Conservation (phyloP, 2,797 vertebrate genomes). For the Allobates femoralis region DNA sequence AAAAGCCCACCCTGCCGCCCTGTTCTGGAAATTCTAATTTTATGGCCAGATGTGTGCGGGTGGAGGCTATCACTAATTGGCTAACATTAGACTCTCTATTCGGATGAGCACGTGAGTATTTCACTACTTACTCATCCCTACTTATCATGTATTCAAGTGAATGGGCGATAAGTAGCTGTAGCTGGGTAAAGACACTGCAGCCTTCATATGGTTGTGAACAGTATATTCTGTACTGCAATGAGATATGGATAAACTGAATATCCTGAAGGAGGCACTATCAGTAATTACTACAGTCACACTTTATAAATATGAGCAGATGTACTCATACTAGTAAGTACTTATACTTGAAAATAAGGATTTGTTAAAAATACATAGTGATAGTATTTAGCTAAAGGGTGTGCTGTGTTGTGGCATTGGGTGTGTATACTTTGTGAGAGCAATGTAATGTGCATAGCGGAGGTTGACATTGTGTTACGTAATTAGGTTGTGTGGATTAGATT, state of each 20-base stretch:
- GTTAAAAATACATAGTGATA: slow-evolving; percentile 5
- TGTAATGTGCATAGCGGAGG: neutral
- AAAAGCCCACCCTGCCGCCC: too few species aligned
- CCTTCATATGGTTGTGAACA: neutral
- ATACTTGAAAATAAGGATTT: neutral
- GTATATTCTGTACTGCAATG: too few species aligned
- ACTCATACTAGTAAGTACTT: neutral
- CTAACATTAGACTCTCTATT: too few species aligned
- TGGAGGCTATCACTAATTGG: too few species aligned
- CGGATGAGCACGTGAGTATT: too few species aligned
- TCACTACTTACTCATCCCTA: too few species aligned
- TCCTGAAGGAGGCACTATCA: neutral
- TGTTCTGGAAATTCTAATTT: too few species aligned
- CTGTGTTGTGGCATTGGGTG: neutral
- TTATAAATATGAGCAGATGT: neutral
- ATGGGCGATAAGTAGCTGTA: neutral
- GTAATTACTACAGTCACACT: neutral
- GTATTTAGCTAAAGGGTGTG: neutral
- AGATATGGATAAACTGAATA: neutral
- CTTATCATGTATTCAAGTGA: too few species aligned
- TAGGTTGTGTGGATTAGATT: neutral
- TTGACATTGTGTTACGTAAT: neutral
- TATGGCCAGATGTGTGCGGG: too few species aligned
- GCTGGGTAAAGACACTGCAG: neutral
- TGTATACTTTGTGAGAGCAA: neutral